Evolutionary conservation across 37 sponge, comb jelly and placozoan species (phyloP), one percentile per base, ranked within the genome.

Genomic region (Mnemiopsis leidyi): DNA sequence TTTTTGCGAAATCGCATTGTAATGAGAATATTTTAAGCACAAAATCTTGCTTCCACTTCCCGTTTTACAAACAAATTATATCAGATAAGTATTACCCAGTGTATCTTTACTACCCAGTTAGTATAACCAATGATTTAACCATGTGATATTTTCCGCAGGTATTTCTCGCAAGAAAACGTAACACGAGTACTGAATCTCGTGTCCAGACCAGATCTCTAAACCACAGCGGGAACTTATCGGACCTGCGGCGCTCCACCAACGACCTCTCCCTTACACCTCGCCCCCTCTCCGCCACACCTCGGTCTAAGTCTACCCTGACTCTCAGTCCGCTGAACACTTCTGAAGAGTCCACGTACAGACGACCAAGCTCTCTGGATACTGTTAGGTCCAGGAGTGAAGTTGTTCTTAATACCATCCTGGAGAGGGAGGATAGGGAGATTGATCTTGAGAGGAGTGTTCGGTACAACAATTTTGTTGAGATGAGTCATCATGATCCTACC

Each of bases 401-500:
- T 69, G 29, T 25, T 3, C 73, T 69, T 21, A 69, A 69, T 25
- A 69, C 73, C 24, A 69, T 69, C n/a, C 3, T 28, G 21, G 73
- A 69, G n/a, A 25, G 28, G 3, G 73, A 69, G 24, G 28, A 69
- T 21, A 5, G n/a, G n/a, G 61, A 13, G 61, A 48, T 48, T 5
- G 61, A 48, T 13, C n/a, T n/a, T n/a, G 9, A 48, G 61, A 69
- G 73, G 73, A 69, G 73, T 69, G n/a, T 69, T 69, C 73, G 29
- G 2, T 21, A 28, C 2, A 21, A 69, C 2, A 69, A 69, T 25
- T 69, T 69, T 69, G 73, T 69, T 16, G 73, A 69, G 73, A 69
- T 69, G 73, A 69, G 73, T 20, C 82, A 79, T 9, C 82, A 79
- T 28, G 82, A 79, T 23, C 82, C 82, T 7, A 79, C 82, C 32